phyloP scores from a whole-genome alignment of 2,113 vertebrate genomes.

The human (Homo sapiens) region GRCh38 chr7:138650001-138650500 shows the following conservation, averaged over 20 bases:
- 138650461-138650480: background rate
- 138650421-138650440: background rate
- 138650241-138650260: background rate
- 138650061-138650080: too few relatives aligned
- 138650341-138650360: background rate
- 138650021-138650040: too few relatives aligned
- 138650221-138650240: background rate
- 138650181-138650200: background rate
- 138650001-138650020: too few relatives aligned
- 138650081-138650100: too few relatives aligned
- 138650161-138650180: background rate
- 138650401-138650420: background rate
- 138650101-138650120: too few relatives aligned
- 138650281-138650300: rapidly evolving
- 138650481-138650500: background rate
- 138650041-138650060: too few relatives aligned
- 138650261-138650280: background rate
- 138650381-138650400: background rate
- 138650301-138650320: too few relatives aligned
- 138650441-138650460: background rate
- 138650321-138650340: background rate
- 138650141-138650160: background rate
- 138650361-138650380: background rate
- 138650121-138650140: background rate
- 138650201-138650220: background rate